Evolutionary conservation across 2,888 invertebrate genomes (phyloP).

Genomic region (Caenorhabditis sp.): DNA sequence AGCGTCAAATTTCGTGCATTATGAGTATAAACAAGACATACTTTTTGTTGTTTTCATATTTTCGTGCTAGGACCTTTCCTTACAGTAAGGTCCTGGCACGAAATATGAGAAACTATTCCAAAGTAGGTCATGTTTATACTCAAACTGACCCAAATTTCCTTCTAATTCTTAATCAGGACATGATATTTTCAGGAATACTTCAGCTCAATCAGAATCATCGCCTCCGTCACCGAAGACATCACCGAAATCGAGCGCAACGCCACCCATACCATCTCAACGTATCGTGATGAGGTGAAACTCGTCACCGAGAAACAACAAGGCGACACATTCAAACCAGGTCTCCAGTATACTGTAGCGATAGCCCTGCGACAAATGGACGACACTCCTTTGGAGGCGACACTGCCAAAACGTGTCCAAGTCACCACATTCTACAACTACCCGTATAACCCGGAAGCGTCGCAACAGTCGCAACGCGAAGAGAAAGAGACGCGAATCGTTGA

Average conservation of each 20-base stretch:
- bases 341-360: slow-evolving; percentile 82
- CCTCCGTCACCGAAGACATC: slow-evolving; percentile 87
- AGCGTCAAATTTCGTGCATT: too few species aligned
- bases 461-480: slow-evolving; percentile 54
- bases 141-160: too few species aligned
- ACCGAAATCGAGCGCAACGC: slow-evolving; percentile 75
- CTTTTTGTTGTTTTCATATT: too few species aligned
- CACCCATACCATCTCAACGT: slow-evolving; percentile 77
- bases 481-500: slow-evolving; percentile 66
- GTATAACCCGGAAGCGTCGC: slow-evolving; percentile 55
- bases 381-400: slow-evolving; percentile 62
- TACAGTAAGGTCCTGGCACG: too few species aligned
- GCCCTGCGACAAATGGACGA: slow-evolving; percentile 70
- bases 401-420: slow-evolving; percentile 66
- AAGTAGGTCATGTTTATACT: too few species aligned
- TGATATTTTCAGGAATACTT: slow-evolving; percentile 76
- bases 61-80: too few species aligned
- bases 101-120: too few species aligned
- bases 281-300: slow-evolving; percentile 82
- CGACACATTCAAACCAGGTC: slow-evolving; percentile 86
- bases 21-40: too few species aligned
- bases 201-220: slow-evolving; percentile 80
- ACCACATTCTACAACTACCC: slow-evolving; percentile 70
- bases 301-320: slow-evolving; percentile 83
- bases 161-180: neutral